Base-by-base conservation (phyloP, 2,888 invertebrate species). In the Notodonta dromedarius region DNA sequence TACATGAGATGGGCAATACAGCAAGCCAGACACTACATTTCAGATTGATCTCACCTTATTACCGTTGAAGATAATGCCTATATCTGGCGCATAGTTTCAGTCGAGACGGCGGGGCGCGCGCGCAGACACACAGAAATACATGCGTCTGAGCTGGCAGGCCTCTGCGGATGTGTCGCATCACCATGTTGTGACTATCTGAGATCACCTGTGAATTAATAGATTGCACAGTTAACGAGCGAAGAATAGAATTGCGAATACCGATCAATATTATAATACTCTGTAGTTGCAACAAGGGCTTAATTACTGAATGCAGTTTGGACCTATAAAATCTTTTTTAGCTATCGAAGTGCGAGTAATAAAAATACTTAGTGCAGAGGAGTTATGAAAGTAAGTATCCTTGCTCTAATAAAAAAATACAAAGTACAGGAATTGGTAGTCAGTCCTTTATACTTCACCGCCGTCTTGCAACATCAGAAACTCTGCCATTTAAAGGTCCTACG, bases 31-130 rank as follows among this genome's bases (percentile, higher is more conserved):
- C 11, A 42, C 42, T 9, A 54, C 39, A 54, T 54, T 50, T 50
- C 14, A n/a, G 54, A 39, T 12, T n/a, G n/a, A 54, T 39, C n/a
- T 54, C 39, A 54, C 54, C 54, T 54, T 39, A 39, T n/a, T 9
- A 9, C n/a, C 4, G 52, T 14, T 58, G 13, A 6, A 61, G 68
- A 74, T 73, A 73, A 77, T 80, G 67, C 74, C 71, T 73, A 75
- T 76, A 74, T 72, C 70, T 72, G 70, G 71, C 70, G 66, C 69
- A 69, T 71, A 72, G 74, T 72, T 73, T 67, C 65, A 67, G 59
- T 57, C 74, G 84, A 86, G 85, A 86, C 86, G 85, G 86, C 82
- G 65, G 77, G 85, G 84, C 85, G 84, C 78, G 79, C 74, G 71
- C 68, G 58, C 56, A 66, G 54, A 59, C 56, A 61, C 42, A 67